These are phyloP conservation scores for Vimba vimba DNA, from an alignment of 2,113 vertebrate genomes.

Conservation along the genomic window DNA sequence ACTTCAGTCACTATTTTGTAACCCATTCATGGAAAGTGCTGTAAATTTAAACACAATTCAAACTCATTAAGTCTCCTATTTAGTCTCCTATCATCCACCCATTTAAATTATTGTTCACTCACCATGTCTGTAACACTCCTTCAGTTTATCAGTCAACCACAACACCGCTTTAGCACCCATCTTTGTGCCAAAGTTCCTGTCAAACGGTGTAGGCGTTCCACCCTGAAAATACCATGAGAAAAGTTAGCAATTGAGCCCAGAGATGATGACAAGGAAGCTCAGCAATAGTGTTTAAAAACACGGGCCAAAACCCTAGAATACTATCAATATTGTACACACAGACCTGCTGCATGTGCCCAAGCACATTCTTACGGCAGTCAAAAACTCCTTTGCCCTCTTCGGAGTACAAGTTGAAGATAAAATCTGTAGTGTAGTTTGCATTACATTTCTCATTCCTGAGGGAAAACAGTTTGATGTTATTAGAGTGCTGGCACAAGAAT, in stretches of 20 bases:
- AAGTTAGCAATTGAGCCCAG: conserved; percentile 5
- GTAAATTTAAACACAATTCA: not conserved
- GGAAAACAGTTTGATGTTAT: not conserved
- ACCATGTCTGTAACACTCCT: conserved; percentile 89
- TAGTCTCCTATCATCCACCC: not conserved
- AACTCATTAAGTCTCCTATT: not conserved
- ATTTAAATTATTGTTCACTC: conserved; percentile 27
- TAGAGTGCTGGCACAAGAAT: not conserved
- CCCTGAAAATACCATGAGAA: conserved; percentile 73
- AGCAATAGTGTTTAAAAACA: not conserved
- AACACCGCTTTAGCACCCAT: conserved; percentile 90
- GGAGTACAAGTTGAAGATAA: conserved; percentile 93
- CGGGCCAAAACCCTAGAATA: not conserved
- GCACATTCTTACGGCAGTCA: conserved; percentile 92
- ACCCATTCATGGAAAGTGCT: not conserved
- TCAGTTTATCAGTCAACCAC: conserved; percentile 90
- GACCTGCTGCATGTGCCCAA: conserved; percentile 98
- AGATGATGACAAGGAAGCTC: not conserved
- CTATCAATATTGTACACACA: conserved; percentile 7
- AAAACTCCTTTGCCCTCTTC: conserved; percentile 93
- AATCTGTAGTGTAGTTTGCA: conserved; percentile 91
- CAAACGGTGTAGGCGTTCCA: conserved; percentile 91
- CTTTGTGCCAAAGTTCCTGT: conserved; percentile 93
- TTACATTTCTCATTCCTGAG: conserved; percentile 87
- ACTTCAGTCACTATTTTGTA: not conserved